These are phyloP conservation scores for Paragorgia papillata DNA, from an alignment of 92 coral and sea anemone genomes.

Conservation along the genomic window DNA sequence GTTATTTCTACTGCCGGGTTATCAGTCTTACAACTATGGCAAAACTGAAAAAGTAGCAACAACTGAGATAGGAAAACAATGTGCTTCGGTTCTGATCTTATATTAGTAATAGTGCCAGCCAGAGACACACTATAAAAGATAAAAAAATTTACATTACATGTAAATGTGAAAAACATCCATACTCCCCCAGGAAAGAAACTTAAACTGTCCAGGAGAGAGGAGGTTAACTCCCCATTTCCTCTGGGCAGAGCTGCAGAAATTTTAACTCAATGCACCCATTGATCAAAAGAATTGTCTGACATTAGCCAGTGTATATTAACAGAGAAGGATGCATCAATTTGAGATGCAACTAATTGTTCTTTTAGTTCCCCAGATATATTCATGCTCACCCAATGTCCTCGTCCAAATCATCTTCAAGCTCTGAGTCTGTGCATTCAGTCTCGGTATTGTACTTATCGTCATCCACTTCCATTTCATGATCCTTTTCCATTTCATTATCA, in stretches of 20 bases:
- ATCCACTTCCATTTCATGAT: conserved; percentile 11
- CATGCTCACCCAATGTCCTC: background rate
- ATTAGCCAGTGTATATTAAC: no score
- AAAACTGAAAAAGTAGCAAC: background rate
- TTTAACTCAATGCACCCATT: background rate
- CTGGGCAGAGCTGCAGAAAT: background rate
- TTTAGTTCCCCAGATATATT: background rate
- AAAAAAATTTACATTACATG: no score
- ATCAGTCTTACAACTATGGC: background rate
- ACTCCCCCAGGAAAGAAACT: no score
- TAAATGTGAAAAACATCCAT: no score
- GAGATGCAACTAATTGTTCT: no score
- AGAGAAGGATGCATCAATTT: background rate
- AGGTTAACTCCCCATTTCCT: no score
- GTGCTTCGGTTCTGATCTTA: conserved; percentile 8
- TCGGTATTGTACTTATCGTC: background rate
- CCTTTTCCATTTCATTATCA: no score
- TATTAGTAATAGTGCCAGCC: background rate
- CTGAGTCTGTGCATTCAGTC: conserved; percentile 7
- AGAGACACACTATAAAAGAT: background rate
- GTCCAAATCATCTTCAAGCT: conserved; percentile 6
- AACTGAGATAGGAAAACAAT: conserved; percentile 5
- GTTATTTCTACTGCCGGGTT: conserved; percentile 17
- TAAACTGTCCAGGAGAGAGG: no score
- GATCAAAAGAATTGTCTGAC: background rate